phyloP scores from a whole-genome alignment of 2,888 invertebrate genomes.

The Aplocera efformata region DNA sequence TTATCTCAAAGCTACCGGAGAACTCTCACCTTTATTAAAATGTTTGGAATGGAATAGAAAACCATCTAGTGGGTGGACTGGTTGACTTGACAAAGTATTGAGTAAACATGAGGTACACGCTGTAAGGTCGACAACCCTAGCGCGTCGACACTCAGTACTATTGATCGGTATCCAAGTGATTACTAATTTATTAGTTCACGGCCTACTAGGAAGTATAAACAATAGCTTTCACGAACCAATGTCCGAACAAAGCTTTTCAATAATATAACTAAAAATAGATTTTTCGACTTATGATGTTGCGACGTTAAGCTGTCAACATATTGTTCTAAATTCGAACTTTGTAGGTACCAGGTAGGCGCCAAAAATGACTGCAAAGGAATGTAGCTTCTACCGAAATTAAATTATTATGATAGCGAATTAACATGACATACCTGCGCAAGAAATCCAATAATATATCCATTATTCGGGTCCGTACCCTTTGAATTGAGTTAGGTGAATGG shows the following conservation, averaged over 20 bases:
- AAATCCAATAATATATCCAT: slow-evolving; percentile 53
- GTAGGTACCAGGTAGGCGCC: too few species aligned
- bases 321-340: slow-evolving; percentile 8
- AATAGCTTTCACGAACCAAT: background rate
- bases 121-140: slow-evolving; percentile 64
- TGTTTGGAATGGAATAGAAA: slow-evolving; percentile 57
- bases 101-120: slow-evolving; percentile 56
- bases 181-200: slow-evolving; percentile 54
- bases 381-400: too few species aligned
- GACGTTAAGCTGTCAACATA: background rate
- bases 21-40: slow-evolving; percentile 46
- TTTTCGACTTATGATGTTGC: slow-evolving; percentile 13
- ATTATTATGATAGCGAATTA: slow-evolving; percentile 40
- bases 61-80: slow-evolving; percentile 70
- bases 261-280: background rate
- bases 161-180: slow-evolving; percentile 57
- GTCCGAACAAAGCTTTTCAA: background rate
- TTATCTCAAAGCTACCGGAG: slow-evolving; percentile 34
- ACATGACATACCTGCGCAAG: slow-evolving; percentile 43
- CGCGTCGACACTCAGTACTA: slow-evolving; percentile 40
- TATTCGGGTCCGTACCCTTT: slow-evolving; percentile 59
- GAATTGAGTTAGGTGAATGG: slow-evolving; percentile 65
- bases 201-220: slow-evolving; percentile 16
- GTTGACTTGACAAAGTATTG: slow-evolving; percentile 65
- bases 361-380: too few species aligned